A percentile compares a stretch with the other conserved stretches of the same genome.
These are phyloP conservation scores for Aurelia sp. DNA, from an alignment of 30 jellyfish, hydroid and myxozoan genomes.

Conservation along the genomic window DNA sequence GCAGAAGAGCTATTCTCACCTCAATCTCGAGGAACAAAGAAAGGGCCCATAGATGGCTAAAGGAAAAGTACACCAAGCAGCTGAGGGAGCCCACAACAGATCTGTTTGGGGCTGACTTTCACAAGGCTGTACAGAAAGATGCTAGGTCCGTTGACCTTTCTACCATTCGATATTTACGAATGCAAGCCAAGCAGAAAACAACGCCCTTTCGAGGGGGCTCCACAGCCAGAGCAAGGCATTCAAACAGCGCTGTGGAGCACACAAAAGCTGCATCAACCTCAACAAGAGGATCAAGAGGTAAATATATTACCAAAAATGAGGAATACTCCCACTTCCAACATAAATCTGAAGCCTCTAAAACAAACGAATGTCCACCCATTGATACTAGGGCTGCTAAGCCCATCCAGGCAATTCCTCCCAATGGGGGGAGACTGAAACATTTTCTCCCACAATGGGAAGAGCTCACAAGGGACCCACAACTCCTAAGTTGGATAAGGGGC, in stretches of 20 bases:
- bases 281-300: constrained; percentile 18
- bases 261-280: constrained; percentile 3
- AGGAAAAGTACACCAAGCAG: too few species aligned
- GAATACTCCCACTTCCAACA: constrained; percentile 12
- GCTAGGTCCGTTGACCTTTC: constrained; percentile 6
- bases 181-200: background rate
- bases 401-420: background rate
- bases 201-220: constrained; percentile 49
- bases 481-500: too few species aligned
- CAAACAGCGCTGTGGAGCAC: constrained; percentile 17
- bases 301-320: background rate
- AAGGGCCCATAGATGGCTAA: too few species aligned
- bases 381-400: background rate
- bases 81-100: background rate
- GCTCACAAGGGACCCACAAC: too few species aligned
- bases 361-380: background rate
- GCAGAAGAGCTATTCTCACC: too few species aligned
- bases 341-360: background rate
- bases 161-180: background rate
- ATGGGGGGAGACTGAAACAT: too few species aligned
- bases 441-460: too few species aligned
- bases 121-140: constrained; percentile 9
- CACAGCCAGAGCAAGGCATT: too few species aligned
- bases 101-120: background rate
- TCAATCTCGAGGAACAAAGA: too few species aligned